phyloP scores from a whole-genome alignment of 2,113 vertebrate genomes.

The Leucopsar rothschildi region DNA sequence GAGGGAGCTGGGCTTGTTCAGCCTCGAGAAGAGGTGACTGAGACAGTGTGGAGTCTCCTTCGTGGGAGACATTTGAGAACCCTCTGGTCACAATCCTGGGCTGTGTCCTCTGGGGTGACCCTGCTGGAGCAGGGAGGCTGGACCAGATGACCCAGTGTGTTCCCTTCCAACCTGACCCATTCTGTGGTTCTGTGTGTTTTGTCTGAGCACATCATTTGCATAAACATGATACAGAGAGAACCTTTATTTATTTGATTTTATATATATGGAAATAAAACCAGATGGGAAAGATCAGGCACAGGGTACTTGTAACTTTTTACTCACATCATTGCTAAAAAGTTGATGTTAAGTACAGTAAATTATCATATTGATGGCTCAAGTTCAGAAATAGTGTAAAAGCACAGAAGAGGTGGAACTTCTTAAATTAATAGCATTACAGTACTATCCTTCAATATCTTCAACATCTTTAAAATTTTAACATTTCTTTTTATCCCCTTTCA shows the following conservation, averaged over 20 bases:
- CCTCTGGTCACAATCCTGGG: background rate
- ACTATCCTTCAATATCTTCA: background rate
- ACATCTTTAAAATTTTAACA: background rate
- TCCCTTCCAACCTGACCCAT: background rate
- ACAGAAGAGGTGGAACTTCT: background rate
- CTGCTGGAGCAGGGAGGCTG: background rate
- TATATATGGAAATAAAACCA: background rate
- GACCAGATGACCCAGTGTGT: no score
- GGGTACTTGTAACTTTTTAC: background rate
- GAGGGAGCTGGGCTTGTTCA: background rate
- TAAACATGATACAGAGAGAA: background rate
- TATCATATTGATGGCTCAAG: background rate
- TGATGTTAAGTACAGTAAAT: background rate
- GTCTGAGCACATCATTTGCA: background rate
- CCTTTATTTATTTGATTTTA: background rate
- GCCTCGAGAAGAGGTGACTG: background rate
- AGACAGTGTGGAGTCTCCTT: background rate
- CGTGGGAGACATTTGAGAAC: background rate
- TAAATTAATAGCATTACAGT: background rate
- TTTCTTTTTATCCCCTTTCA: background rate
- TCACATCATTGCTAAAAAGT: background rate
- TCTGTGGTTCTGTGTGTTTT: background rate
- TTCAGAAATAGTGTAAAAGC: background rate
- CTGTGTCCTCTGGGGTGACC: rapidly evolving
- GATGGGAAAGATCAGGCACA: background rate